Base-by-base conservation (phyloP, 2,113 vertebrate species). In the Pteruthius melanotis region DNA sequence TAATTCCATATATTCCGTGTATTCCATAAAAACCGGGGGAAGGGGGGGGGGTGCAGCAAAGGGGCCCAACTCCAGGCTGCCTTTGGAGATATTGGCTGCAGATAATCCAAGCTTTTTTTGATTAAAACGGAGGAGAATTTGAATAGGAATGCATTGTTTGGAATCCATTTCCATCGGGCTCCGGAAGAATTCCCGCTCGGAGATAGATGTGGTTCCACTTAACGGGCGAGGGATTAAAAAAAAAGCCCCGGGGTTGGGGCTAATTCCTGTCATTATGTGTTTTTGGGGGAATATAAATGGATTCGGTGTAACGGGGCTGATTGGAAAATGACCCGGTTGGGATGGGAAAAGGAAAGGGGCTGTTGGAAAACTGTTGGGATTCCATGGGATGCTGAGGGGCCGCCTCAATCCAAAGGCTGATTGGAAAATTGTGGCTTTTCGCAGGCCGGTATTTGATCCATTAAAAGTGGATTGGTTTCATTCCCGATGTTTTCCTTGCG, bases 101-200 rank as follows among this genome's bases (percentile, higher is more conserved):
- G 98, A 98, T 98, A 98, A 98, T 97, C 57, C 97, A 98, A 98
- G 91, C 96, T 95, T 97, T 93, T 98, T 97, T 97, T 97, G 93
- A 98, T 98, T 98, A 98, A 96, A 95, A 97, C 31, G 33, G 77
- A 97, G 96, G 97, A 97, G 95, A 97, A 97, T 98, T 95, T 97
- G 95, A 98, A 97, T 97, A 98, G 97, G 98, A 98, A 98, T 97
- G 97, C 95, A 96, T 98, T 98, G 98, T 98, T 98, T 98, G 97
- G 97, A 97, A 98, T 97, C 97, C 68, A 79, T 87, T 95, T 94
- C 95, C 96, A 96, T 80, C 85, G 94, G 96, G 97, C 95, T 97
- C 97, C 91, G 75, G 89, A 97, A 96, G 97, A 97, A 97, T 98
- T 97, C 97, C 96, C 56, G 56, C 95, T 97, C 72, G 91, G 93